Base-by-base conservation (phyloP, 1,140 invertebrate species). In the Leguminivora glycinivorella region DNA sequence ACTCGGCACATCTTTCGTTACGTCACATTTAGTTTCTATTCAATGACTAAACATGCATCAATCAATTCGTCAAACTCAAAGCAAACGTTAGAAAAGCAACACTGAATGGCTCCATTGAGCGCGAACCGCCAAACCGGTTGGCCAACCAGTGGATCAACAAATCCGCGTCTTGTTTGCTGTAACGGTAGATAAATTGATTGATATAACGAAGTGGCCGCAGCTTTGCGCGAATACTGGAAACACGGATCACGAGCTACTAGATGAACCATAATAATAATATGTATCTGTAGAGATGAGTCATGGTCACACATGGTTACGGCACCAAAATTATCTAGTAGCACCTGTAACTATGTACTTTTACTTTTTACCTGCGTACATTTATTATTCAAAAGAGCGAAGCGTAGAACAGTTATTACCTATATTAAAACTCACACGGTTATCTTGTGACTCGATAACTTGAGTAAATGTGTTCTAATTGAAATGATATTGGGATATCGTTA, bases 171-270 rank as follows among this genome's bases (percentile, higher is more conserved):
- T 80, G 78, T 82, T 80, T 81, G 76, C 80, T 76, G 79, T 82
- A 82, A 83, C 63, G 76, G 76, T 78, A 86, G 86, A 89, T 86
- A 83, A 87, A 88, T 88, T 86, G 86, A 84, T 84, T 85, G 88
- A 90, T 90, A 90, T 90, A 88, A 87, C 73, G 78, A 78, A 82
- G 73, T 73, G 75, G 80, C 80, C 73, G 81, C 70, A 68, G 76
- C 81, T 85, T 84, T 83, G 84, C 75, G 81, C 77, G 79, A 88
- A 87, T 85, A 87, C 84, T 88, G 83, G 81, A 87, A 85, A 87
- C 76, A 84, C 71, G 67, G 78, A 80, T 80, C 84, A 77, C 80
- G 14, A 43, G 0, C 14, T 17, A 43, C n/a, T 17, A 43, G 40
- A 43, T 43, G 14, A 5, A n/a, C 40, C 14, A 17, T 43, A 43